Base-by-base conservation (phyloP, 2,888 invertebrate genomes). In the Drosophila limbata region DNA sequence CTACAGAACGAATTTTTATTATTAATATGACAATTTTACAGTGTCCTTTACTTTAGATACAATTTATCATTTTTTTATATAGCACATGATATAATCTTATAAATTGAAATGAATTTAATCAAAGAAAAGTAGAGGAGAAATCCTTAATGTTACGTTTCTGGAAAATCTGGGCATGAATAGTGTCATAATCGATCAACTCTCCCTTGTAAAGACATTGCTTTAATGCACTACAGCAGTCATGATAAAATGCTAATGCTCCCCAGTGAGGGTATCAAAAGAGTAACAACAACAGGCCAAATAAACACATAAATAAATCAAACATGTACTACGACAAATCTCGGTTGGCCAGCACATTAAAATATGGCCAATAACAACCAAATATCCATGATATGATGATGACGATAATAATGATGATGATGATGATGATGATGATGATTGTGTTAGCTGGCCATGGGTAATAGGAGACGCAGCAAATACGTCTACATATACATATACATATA, bases 311-410 rank as follows among this genome's bases (percentile, higher is more conserved):
- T 84, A 84, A 88, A 84, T 84, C 83, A 84, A 82, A 87, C 75
- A 77, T 84, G 80, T 85, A 79, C 86, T 77, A 85, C 84, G 86
- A 84, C 88, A 88, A 84, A 88, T 84, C 88, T 88, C 83, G 75
- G 86, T 79, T 88, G 83, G 84, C 77, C 74, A 68, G 77, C 79
- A 51, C 72, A 88, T 88, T 88, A 88, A 88, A 84, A 84, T 83
- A 83, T 88, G 83, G 86, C 86, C 83, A 88, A 88, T 82, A 85
- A 84, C 83, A 82, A 81, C 51, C 77, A 73, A 84, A 87, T 81
- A 73, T 73, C 82, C 73, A 70, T 68, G 83, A 68, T 61, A 48
- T 37, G 69, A 51, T 78, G 78, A 60, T 63, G 65, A 52, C 19
- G 25, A 50, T 67, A 28, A 33, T 48, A 60, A 19, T 50, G 35